A percentile compares a stretch with the other conserved stretches of the same genome.
Conservation (phyloP, 2,888 invertebrate genomes). For the Epistrophella euchroma region DNA sequence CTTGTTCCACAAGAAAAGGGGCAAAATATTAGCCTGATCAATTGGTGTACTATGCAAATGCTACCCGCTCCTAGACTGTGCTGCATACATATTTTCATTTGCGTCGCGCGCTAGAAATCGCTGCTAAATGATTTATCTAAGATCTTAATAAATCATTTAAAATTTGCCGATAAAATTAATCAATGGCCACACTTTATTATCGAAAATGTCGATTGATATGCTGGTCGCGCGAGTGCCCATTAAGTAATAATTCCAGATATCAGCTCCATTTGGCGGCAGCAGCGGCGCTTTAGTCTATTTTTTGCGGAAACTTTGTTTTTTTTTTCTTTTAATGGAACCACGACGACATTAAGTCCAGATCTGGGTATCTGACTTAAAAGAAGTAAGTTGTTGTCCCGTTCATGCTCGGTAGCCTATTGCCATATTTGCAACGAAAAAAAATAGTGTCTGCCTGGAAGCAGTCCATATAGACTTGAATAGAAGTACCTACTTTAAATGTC, state of each 20-base stretch:
- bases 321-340: neutral
- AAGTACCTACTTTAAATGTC: conserved; percentile 33
- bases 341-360: conserved; percentile 24
- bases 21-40: neutral
- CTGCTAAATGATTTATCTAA: conserved; percentile 81
- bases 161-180: conserved; percentile 81
- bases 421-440: conserved; percentile 24
- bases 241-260: conserved; percentile 72
- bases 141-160: conserved; percentile 81
- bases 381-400: conserved; percentile 52
- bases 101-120: conserved; percentile 54
- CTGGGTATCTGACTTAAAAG: neutral
- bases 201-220: conserved; percentile 77
- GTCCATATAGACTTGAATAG: conserved; percentile 29
- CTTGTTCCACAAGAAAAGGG: conserved; percentile 1
- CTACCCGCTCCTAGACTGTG: neutral
- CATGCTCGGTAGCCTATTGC: conserved; percentile 38
- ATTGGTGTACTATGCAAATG: neutral
- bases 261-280: conserved; percentile 32
- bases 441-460: conserved; percentile 47
- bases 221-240: conserved; percentile 69
- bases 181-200: conserved; percentile 80
- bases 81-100: conserved; percentile 7
- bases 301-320: conserved; percentile 9
- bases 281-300: conserved; percentile 42